A percentile compares a stretch with the other conserved stretches of the same genome.
Evolutionary conservation across 2,113 vertebrate species (phyloP).

Genomic region (Zosterops pallidus): DNA sequence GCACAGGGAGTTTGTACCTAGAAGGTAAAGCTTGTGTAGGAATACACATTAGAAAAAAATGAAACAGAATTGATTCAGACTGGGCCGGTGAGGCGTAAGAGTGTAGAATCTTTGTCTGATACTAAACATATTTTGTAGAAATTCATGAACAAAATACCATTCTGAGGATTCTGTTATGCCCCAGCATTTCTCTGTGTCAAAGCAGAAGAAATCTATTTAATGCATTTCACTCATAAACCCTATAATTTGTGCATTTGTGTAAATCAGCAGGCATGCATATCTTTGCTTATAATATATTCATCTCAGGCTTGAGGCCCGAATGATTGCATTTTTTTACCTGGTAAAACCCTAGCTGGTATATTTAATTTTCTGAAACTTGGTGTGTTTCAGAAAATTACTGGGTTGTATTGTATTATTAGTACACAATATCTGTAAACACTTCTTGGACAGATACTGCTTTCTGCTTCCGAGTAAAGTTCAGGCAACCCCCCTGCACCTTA

Average conservation of each 20-base stretch:
- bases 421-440: not conserved
- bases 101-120: not conserved
- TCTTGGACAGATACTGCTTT: not conserved
- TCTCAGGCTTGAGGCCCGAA: not conserved
- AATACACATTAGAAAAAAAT: not conserved
- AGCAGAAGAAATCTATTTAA: not conserved
- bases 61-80: not conserved
- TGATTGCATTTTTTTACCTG: not conserved
- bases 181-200: not conserved
- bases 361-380: not conserved
- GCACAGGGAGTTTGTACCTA: not conserved
- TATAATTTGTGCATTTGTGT: not conserved
- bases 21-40: not conserved
- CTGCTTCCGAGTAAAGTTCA: not conserved
- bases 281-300: not conserved
- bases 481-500: not conserved
- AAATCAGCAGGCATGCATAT: not conserved
- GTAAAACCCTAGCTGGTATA: not conserved
- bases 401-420: not conserved
- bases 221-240: not conserved
- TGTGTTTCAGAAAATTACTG: not conserved
- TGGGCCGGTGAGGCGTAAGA: not conserved
- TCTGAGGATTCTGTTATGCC: not conserved
- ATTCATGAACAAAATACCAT: not conserved
- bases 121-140: not conserved